Evolutionary conservation across 2,888 invertebrate species (phyloP).

Genomic region (Mythimna albipuncta): DNA sequence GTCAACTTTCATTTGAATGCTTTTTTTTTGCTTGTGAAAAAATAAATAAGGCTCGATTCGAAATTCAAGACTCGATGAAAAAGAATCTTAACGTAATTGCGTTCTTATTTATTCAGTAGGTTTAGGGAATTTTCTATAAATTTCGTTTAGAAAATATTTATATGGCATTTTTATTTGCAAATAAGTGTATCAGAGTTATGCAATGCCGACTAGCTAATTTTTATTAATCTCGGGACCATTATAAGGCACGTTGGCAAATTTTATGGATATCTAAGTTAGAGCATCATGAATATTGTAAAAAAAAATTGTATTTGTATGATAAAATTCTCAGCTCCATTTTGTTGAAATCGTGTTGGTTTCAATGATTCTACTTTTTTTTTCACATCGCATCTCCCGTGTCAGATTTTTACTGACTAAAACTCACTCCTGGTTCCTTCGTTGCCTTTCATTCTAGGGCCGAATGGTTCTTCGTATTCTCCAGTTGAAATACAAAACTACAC

Average conservation of each 20-base stretch:
- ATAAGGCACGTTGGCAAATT: neutral
- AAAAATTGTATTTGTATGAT: no score
- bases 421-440: no score
- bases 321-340: no score
- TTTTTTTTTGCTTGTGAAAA: constrained; percentile 32
- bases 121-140: neutral
- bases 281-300: no score
- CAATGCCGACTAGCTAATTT: neutral
- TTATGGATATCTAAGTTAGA: neutral
- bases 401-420: no score
- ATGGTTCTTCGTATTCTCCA: no score
- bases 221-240: neutral
- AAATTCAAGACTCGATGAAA: constrained; percentile 32
- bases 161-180: neutral
- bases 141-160: neutral
- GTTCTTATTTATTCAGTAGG: constrained; percentile 4
- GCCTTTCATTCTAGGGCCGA: no score
- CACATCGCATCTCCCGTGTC: no score
- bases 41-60: constrained; percentile 25
- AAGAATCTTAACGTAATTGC: constrained; percentile 7
- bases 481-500: no score
- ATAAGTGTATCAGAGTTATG: neutral
- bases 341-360: no score
- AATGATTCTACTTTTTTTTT: no score
- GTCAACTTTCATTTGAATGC: no score